A percentile compares a stretch with the other conserved stretches of the same genome.
These are phyloP conservation scores for Epinephelus awoara DNA, from an alignment of 2,797 vertebrate genomes.

Conservation along the genomic window DNA sequence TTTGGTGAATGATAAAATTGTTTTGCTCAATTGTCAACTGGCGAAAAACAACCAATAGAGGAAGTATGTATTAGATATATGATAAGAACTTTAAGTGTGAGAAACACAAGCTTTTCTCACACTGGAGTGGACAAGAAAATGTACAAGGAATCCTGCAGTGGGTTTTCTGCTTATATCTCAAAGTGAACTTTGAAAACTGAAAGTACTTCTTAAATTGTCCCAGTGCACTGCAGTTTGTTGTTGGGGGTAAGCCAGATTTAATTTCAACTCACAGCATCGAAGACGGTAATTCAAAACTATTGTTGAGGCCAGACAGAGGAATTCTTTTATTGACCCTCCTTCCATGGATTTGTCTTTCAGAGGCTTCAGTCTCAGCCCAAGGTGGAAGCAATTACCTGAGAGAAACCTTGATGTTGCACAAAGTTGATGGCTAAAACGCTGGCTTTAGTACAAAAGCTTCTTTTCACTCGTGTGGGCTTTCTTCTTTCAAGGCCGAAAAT, in stretches of 20 bases:
- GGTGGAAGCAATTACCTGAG: conserved; percentile 80
- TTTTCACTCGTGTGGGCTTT: conserved; percentile 19
- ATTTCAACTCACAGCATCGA: conserved; percentile 47
- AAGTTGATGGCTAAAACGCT: conserved; percentile 57
- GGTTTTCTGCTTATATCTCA: conserved; percentile 7
- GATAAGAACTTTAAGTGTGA: conserved; percentile 12
- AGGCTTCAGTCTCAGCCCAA: conserved; percentile 50
- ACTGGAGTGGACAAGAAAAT: not conserved
- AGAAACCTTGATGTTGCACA: conserved; percentile 61
- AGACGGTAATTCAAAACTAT: conserved; percentile 66
- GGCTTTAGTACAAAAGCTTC: conserved; percentile 35
- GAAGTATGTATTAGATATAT: not conserved
- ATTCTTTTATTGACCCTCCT: conserved; percentile 50
- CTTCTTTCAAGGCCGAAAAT: conserved; percentile 35
- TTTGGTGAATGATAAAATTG: not conserved
- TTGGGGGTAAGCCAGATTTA: conserved; percentile 32
- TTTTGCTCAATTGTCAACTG: not conserved
- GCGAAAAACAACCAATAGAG: not conserved
- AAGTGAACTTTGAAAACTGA: conserved; percentile 31
- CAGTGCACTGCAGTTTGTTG: conserved; percentile 27
- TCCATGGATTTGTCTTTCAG: conserved; percentile 62
- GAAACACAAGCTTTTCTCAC: conserved; percentile 22
- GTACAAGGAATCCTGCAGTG: not conserved
- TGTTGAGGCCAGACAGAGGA: conserved; percentile 45
- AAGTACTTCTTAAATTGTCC: conserved; percentile 30